Evolutionary conservation across 2,113 vertebrate genomes (phyloP).

Genomic region (Paralichthys olivaceus): DNA sequence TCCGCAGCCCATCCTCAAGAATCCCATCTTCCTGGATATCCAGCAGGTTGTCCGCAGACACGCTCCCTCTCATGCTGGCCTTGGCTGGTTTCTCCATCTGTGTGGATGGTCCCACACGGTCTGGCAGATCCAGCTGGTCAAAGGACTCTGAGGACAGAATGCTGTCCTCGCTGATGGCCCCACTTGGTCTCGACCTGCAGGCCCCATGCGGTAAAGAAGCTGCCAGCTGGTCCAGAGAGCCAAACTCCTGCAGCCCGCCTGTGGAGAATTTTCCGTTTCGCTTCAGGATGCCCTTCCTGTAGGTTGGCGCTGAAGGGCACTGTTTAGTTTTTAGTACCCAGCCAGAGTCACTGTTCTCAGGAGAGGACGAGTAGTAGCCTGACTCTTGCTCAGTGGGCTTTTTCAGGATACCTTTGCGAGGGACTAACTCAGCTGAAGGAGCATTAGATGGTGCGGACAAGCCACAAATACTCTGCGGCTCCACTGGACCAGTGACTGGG

Average conservation of each 20-base stretch:
- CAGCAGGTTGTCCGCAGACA: constrained; percentile 91
- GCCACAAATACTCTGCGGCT: constrained; percentile 39
- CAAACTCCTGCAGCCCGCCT: constrained; percentile 71
- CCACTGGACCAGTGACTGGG: constrained; percentile 41
- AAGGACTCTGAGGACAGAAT: constrained; percentile 97
- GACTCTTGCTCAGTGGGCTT: constrained; percentile 89
- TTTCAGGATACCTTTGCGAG: constrained; percentile 95
- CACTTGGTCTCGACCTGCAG: constrained; percentile 71
- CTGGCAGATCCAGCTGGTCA: constrained; percentile 91
- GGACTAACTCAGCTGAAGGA: constrained; percentile 44
- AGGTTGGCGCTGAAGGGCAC: constrained; percentile 59
- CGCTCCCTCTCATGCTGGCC: constrained; percentile 83
- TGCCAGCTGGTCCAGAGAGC: constrained; percentile 83
- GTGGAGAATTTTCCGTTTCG: constrained; percentile 89
- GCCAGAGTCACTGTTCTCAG: constrained; percentile 86
- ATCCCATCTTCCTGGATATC: constrained; percentile 79
- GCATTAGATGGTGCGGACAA: constrained; percentile 33
- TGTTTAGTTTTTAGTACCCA: constrained; percentile 39
- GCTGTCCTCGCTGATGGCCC: constrained; percentile 92
- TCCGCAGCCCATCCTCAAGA: constrained; percentile 47
- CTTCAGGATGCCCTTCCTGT: constrained; percentile 92
- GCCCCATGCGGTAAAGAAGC: constrained; percentile 48
- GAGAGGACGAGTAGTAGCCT: constrained; percentile 89
- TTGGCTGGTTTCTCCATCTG: constrained; percentile 43
- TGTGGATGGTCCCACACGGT: constrained; percentile 41